Percentiles rank a stretch among this genome's conserved stretches.
Evolutionary conservation across 2,113 vertebrate species (phyloP).

Genomic region (Marmota flaviventris): DNA sequence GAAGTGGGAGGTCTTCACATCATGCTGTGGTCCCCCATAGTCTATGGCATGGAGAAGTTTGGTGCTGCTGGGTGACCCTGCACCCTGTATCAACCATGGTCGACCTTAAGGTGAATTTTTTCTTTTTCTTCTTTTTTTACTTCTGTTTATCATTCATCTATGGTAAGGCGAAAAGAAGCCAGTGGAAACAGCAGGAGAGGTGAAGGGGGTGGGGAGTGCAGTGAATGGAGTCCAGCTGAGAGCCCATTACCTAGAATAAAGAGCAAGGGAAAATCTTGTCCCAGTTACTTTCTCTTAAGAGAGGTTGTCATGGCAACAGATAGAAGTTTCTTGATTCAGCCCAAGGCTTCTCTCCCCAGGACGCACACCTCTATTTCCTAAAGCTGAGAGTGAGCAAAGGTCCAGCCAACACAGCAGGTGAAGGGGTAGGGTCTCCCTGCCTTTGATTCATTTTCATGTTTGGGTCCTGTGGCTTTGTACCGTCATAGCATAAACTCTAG

Average conservation of each 20-base stretch:
- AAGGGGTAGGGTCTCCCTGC: background rate
- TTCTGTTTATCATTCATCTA: background rate
- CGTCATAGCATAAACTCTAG: background rate
- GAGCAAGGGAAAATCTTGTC: slow-evolving; percentile 19
- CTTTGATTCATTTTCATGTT: background rate
- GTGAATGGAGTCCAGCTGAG: background rate
- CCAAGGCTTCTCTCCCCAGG: background rate
- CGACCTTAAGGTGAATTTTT: background rate
- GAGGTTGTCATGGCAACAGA: slow-evolving; percentile 70
- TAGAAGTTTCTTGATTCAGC: background rate
- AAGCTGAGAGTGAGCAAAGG: background rate
- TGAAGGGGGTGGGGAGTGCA: background rate
- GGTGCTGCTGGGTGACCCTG: background rate
- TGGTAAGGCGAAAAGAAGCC: background rate
- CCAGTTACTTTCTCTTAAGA: slow-evolving; percentile 45
- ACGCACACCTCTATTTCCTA: background rate
- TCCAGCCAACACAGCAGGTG: background rate
- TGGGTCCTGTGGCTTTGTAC: background rate
- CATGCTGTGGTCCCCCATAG: background rate
- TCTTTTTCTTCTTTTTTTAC: too few relatives aligned
- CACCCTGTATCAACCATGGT: background rate
- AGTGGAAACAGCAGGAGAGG: background rate
- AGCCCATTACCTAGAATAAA: slow-evolving; percentile 14
- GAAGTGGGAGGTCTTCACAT: background rate
- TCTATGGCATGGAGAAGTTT: background rate